Percentiles rank a stretch among this genome's conserved stretches.
Conservation (phyloP, 2,888 invertebrate species). For the Patella ulyssiponensis region DNA sequence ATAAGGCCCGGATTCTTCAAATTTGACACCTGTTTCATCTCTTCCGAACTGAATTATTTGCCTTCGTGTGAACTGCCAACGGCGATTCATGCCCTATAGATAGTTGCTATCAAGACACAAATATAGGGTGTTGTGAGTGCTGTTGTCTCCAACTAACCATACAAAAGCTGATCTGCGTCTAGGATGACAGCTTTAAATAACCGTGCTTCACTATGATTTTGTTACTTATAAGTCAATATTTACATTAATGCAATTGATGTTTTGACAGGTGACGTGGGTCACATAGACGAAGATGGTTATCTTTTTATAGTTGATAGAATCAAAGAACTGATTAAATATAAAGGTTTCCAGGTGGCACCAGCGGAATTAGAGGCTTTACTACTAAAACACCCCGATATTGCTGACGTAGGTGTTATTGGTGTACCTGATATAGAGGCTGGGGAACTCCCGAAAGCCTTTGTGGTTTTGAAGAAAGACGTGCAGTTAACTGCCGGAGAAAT, state of each 20-base stretch:
- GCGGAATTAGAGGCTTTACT: slow-evolving; percentile 31
- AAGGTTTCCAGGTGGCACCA: slow-evolving; percentile 74
- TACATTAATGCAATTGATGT: neutral
- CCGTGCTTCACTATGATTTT: too few species aligned
- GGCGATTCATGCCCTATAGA: too few species aligned
- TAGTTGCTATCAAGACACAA: too few species aligned
- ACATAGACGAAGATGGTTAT: slow-evolving; percentile 83
- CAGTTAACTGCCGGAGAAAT: slow-evolving; percentile 23
- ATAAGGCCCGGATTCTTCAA: too few species aligned
- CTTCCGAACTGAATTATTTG: too few species aligned
- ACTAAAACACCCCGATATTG: slow-evolving; percentile 24
- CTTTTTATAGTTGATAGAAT: slow-evolving; percentile 90
- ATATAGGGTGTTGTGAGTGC: too few species aligned
- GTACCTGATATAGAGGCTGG: slow-evolving; percentile 28
- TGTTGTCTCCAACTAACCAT: too few species aligned
- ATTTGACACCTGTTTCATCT: too few species aligned
- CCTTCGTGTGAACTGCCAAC: too few species aligned
- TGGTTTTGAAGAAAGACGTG: slow-evolving; percentile 18
- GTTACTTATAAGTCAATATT: too few species aligned
- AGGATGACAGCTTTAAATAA: too few species aligned
- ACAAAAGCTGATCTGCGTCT: too few species aligned
- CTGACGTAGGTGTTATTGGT: slow-evolving; percentile 33
- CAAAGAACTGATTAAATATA: slow-evolving; percentile 92
- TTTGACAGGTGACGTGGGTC: slow-evolving; percentile 81
- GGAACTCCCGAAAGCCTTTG: slow-evolving; percentile 32